Evolutionary conservation across 2,888 invertebrate species (phyloP), one percentile per base, ranked within the genome.

Genomic region (Drosophila cognata): DNA sequence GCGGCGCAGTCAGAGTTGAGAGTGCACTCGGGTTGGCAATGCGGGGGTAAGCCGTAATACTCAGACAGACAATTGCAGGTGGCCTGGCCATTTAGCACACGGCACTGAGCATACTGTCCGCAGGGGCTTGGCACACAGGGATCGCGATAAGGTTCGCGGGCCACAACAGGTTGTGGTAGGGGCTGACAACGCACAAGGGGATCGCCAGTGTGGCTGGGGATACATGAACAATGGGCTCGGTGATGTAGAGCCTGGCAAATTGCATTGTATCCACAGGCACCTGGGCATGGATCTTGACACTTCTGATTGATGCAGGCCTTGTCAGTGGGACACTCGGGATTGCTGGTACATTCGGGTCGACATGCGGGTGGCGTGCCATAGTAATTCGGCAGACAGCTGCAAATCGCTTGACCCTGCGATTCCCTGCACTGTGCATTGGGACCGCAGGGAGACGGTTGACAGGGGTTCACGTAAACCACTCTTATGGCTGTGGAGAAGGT

Each of bases 361-460:
- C 96, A 96, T n/a, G 93, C 91, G 50, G 96, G 96, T 61, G 96
- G 95, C 78, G 94, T 94, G 59, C 96, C 96, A 56, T 95, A 93
- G 86, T 95, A 95, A 57, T 94, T 94, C 38, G 94, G 91, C 38
- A 94, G 91, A 87, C 96, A 95, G 18, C 95, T 95, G 88, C 95
- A 95, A 21, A 95, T 94, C n/a, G 95, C 94, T 79, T 95, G 95
- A 46, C 93, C 94, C 79, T 94, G 94, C 25, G 94, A 91, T 81
- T 95, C 94, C 55, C 95, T 94, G 89, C 97, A 97, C 86, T 95
- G 95, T 18, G 96, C 95, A 92, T 96, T 96, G 33, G 94, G 93
- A 55, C 97, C 97, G 91, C 97, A 97, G 2, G 97, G 97, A 28
- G 96, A 95, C 68, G 97, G 96, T 62, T 94, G 91, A 90, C 97